Evolutionary conservation across 2,797 vertebrate species (phyloP).

Genomic region (Hoplostethus atlanticus): DNA sequence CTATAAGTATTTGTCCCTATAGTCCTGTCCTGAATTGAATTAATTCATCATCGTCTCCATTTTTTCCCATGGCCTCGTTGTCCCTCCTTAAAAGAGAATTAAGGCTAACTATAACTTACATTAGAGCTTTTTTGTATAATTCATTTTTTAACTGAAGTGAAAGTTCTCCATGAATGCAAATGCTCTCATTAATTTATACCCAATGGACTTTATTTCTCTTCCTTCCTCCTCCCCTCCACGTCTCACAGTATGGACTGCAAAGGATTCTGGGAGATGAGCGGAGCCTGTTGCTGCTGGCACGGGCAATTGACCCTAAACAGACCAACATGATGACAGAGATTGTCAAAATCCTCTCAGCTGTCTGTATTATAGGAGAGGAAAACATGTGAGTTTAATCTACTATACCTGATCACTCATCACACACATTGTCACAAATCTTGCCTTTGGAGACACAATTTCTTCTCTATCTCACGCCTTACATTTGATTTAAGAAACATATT

Average conservation of each 20-base stretch:
- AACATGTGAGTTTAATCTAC: constrained; percentile 90
- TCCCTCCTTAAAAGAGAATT: constrained; percentile 77
- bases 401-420: constrained; percentile 6
- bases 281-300: constrained; percentile 91
- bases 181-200: constrained; percentile 71
- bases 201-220: constrained; percentile 44
- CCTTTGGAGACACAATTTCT: neutral
- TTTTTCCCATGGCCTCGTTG: constrained; percentile 75
- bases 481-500: constrained; percentile 38
- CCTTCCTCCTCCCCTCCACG: constrained; percentile 14
- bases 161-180: constrained; percentile 66
- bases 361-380: constrained; percentile 97
- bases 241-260: constrained; percentile 91
- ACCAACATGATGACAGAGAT: constrained; percentile 98
- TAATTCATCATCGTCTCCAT: constrained; percentile 78
- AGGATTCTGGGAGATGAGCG: constrained; percentile 95
- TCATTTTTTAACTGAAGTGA: constrained; percentile 55
- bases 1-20: constrained; percentile 77
- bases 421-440: neutral
- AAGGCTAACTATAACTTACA: constrained; percentile 74
- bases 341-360: constrained; percentile 96
- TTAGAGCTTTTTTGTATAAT: constrained; percentile 51
- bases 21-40: constrained; percentile 82
- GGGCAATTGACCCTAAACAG: constrained; percentile 96
- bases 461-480: neutral